Evolutionary conservation across 2,888 invertebrate genomes (phyloP).

Genomic region (Lochmaea capreae): DNA sequence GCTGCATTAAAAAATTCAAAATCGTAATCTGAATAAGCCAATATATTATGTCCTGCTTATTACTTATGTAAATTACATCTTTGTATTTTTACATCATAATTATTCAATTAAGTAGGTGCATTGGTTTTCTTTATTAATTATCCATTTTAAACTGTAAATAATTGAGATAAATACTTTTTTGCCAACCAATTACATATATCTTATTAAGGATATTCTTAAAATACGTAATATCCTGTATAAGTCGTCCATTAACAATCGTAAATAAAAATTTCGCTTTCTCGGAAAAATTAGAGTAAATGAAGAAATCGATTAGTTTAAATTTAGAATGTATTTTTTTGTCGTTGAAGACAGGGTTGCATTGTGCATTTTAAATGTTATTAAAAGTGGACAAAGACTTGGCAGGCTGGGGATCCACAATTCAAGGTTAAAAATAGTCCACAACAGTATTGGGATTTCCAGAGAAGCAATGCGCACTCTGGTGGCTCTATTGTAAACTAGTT

Average conservation of each 20-base stretch:
- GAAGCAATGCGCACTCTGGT: too few relatives aligned
- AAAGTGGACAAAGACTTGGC: too few relatives aligned
- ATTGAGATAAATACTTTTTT: slow-evolving; percentile 5
- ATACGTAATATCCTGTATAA: slow-evolving; percentile 27
- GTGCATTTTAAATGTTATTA: not conserved
- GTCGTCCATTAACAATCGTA: slow-evolving; percentile 14
- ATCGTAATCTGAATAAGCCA: not conserved
- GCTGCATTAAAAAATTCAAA: not conserved
- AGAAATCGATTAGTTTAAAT: slow-evolving; percentile 33
- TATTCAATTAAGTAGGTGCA: not conserved
- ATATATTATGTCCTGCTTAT: not conserved
- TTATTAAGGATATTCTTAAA: not conserved
- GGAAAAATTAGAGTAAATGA: slow-evolving; percentile 27
- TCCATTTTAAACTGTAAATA: not conserved
- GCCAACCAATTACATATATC: not conserved
- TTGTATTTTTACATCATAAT: not conserved
- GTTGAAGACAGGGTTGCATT: slow-evolving; percentile 13
- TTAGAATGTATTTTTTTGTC: slow-evolving; percentile 21
- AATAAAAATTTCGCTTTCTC: slow-evolving; percentile 26
- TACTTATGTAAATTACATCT: not conserved
- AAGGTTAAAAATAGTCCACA: too few relatives aligned
- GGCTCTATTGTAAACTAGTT: too few relatives aligned
- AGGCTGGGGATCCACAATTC: too few relatives aligned
- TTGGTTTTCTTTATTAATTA: not conserved
- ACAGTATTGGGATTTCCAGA: too few relatives aligned